Evolutionary conservation across 2,888 invertebrate species (phyloP).

Genomic region (Chirona hameri): DNA sequence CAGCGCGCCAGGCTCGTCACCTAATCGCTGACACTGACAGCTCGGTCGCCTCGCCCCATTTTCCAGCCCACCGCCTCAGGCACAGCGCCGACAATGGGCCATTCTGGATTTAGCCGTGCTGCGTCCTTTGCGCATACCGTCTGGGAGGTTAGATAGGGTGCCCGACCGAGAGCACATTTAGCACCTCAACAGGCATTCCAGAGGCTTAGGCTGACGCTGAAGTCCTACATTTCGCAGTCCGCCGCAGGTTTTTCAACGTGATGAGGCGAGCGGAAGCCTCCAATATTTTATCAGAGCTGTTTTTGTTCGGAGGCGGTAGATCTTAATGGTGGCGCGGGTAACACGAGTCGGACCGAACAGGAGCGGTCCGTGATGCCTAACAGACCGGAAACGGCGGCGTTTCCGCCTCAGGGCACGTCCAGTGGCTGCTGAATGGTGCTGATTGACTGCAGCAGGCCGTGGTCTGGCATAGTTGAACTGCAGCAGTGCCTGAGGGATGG

Average conservation of each 20-base stretch:
- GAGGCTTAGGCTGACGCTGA: no score
- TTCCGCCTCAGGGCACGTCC: background rate
- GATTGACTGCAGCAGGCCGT: background rate
- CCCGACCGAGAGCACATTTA: no score
- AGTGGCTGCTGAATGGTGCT: background rate
- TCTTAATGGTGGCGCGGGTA: background rate
- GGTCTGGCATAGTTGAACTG: no score
- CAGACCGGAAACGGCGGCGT: background rate
- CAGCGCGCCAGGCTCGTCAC: background rate
- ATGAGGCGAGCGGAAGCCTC: background rate
- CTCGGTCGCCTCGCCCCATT: background rate
- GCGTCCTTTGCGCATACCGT: background rate
- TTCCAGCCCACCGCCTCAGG: background rate
- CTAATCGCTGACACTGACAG: background rate
- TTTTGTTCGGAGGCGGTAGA: background rate
- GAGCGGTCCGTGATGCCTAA: background rate
- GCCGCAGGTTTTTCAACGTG: background rate
- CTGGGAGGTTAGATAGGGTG: no score
- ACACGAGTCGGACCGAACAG: background rate
- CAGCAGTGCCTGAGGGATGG: no score
- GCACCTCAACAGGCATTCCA: no score
- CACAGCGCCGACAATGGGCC: background rate
- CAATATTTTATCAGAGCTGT: background rate
- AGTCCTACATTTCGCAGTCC: background rate
- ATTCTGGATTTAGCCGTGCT: background rate